A percentile compares a stretch with the other conserved stretches of the same genome.
phyloP scores from a whole-genome alignment of 2,113 vertebrate species.

The Helogale parvula region DNA sequence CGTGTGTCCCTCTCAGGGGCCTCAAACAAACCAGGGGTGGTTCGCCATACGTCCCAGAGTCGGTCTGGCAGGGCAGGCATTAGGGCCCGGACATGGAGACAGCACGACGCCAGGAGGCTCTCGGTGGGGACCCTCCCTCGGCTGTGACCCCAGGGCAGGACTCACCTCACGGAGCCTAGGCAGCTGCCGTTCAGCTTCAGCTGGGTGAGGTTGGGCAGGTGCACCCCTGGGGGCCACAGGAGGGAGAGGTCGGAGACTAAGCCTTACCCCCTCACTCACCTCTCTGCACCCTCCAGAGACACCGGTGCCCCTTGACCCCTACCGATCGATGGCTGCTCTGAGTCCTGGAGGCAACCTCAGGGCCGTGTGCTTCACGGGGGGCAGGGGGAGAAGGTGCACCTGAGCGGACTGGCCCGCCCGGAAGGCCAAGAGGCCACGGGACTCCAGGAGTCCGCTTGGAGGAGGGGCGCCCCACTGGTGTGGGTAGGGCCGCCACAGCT shows the following conservation, averaged over 20 bases:
- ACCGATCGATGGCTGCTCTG: background rate
- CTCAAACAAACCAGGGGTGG: accelerated
- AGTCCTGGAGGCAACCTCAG: background rate
- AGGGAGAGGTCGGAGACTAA: background rate
- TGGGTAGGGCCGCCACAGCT: background rate
- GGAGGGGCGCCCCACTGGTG: background rate
- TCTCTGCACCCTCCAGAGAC: background rate
- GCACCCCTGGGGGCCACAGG: constrained; percentile 85
- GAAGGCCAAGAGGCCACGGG: background rate
- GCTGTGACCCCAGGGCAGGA: background rate
- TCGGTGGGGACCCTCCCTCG: background rate
- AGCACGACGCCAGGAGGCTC: background rate
- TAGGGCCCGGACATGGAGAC: background rate
- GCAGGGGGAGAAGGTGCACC: background rate
- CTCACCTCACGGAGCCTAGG: constrained; percentile 94
- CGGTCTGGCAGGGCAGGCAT: no score
- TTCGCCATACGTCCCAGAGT: accelerated
- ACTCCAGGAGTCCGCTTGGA: background rate
- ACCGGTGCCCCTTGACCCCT: background rate
- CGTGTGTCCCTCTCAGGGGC: background rate
- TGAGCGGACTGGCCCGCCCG: background rate
- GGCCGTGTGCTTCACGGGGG: accelerated
- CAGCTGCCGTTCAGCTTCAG: constrained; percentile 95
- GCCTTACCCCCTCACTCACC: background rate
- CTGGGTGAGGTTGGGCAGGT: constrained; percentile 92